phyloP scores from a whole-genome alignment of 2,113 vertebrate genomes.

The Gadus chalcogrammus region DNA sequence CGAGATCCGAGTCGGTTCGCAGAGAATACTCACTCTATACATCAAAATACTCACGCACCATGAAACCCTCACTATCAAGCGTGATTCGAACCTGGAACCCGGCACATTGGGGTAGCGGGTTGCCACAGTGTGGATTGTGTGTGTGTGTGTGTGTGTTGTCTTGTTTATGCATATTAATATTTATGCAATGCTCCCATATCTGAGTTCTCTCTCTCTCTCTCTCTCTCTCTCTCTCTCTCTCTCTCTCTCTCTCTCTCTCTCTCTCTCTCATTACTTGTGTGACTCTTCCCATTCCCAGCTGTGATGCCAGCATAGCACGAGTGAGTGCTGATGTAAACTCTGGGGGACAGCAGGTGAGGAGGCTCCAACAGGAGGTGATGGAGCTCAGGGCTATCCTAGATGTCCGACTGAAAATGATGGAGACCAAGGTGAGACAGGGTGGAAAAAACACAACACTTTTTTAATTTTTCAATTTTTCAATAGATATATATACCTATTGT shows the following conservation, averaged over 20 bases:
- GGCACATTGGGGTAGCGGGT: no score
- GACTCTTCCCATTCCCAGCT: slow-evolving; percentile 62
- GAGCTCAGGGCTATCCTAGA: slow-evolving; percentile 63
- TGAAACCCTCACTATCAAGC: no score
- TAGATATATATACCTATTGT: no score
- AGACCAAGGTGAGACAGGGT: slow-evolving; percentile 73
- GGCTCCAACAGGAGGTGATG: slow-evolving; percentile 67
- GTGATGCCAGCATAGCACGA: slow-evolving; percentile 79
- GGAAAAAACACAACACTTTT: no score
- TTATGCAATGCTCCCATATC: neutral
- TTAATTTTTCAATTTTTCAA: no score
- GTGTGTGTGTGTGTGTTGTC: neutral
- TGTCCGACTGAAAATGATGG: slow-evolving; percentile 62
- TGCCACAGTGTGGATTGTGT: neutral
- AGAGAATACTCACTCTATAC: no score
- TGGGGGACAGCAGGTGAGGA: slow-evolving; percentile 59
- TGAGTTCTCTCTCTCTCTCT: neutral
- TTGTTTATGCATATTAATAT: neutral
- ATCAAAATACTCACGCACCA: no score
- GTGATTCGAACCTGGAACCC: no score
- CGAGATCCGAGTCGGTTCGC: no score
- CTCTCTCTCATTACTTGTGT: neutral
- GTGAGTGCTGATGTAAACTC: slow-evolving; percentile 70
- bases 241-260: neutral
- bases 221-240: neutral